Base-by-base conservation (phyloP, 1,140 invertebrate species). In the Bombus balteatus region DNA sequence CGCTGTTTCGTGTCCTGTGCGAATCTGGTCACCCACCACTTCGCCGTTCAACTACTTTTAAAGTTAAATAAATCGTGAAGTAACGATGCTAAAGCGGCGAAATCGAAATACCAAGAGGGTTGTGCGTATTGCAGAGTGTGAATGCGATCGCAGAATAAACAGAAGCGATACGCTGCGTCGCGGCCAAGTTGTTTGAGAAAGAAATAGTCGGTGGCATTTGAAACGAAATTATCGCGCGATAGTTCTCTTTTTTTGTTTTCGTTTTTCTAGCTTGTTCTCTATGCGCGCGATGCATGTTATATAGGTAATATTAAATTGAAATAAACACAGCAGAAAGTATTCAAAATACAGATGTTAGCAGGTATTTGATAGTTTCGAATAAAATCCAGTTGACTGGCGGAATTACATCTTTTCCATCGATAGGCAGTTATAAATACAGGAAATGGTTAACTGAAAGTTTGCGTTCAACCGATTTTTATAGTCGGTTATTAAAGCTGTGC, bases 41-140 rank as follows among this genome's bases (percentile, higher is more conserved):
- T 85, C 32, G 66, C 70, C 39, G 74, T 15, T 59, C 9, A 76
- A 80, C 70, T 89, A 34, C 88, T 68, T 87, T 86, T 85, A 78
- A 88, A 90, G 92, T 88, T 92, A 92, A 91, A 92, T 92, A 92
- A 93, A 92, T 92, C 84, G 85, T 82, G 41, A 66, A 80, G 66
- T 70, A 75, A 18, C 47, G 62, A 66, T n/a, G 88, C 43, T 66
- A 74, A 79, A 85, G 72, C 86, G 86, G 43, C 78, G 72, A 71
- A 85, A 85, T 87, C 88, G 88, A 87, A 87, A 88, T 85, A 22
- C 8, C n/a, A 18, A 18, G 13, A n/a, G 8, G 13, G 47, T 22
- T n/a, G 41, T 15, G 71, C 15, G 1, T 18, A 32, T 53, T 32
- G 62, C 13, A 28, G n/a, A 18, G 28, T 39, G 80, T 59, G 41